Percentiles rank a stretch among this genome's conserved stretches.
Evolutionary conservation across 2,797 vertebrate species (phyloP).

Genomic region (Myotis pilosus): DNA sequence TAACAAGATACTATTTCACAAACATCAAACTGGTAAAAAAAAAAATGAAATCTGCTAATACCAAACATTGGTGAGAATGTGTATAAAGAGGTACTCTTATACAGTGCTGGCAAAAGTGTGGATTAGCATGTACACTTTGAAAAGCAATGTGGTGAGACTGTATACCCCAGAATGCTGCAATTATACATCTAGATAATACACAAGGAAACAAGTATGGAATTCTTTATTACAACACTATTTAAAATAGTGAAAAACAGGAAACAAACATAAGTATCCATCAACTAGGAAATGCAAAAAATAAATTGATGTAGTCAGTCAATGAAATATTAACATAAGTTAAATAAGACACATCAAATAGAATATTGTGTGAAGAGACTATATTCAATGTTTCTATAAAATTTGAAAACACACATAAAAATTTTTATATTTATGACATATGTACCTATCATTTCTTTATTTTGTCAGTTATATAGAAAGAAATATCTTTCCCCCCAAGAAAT

Average conservation of each 20-base stretch:
- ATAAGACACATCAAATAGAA: background rate
- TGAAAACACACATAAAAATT: background rate
- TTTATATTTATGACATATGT: background rate
- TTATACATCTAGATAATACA: background rate
- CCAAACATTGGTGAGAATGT: background rate
- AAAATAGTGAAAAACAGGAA: constrained; percentile 2
- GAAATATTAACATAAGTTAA: constrained; percentile 36
- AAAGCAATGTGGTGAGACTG: background rate
- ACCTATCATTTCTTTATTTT: constrained; percentile 1
- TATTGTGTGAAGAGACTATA: background rate
- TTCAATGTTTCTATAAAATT: background rate
- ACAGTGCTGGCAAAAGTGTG: background rate
- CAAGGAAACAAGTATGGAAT: background rate
- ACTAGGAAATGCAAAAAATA: constrained; percentile 30
- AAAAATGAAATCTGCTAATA: background rate
- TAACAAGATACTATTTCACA: constrained; percentile 22
- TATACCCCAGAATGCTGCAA: background rate
- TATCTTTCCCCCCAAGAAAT: constrained; percentile 17
- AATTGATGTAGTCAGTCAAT: background rate
- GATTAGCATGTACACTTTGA: background rate
- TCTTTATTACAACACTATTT: constrained; percentile 5
- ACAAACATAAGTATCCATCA: constrained; percentile 15
- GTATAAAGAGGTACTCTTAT: background rate
- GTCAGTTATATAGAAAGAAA: background rate
- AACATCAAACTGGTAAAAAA: background rate